Evolutionary conservation across 2,797 vertebrate species (phyloP).

Genomic region (Phrynocephalus forsythii): DNA sequence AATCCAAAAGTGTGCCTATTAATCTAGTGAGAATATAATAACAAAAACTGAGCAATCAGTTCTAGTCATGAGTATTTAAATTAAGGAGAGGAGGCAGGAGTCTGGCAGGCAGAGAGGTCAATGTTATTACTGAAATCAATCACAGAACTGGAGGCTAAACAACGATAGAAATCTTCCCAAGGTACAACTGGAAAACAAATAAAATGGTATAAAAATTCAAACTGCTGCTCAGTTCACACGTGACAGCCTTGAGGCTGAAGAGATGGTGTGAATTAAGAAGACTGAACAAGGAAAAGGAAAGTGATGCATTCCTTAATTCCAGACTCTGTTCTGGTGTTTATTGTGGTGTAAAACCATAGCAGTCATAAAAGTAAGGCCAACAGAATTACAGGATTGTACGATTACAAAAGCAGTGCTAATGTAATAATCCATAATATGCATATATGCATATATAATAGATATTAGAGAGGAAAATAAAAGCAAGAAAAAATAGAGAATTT

Average conservation of each 20-base stretch:
- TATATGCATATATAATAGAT: no score
- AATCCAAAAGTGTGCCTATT: conserved; percentile 53
- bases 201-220: conserved; percentile 42
- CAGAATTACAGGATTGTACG: no score
- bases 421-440: no score
- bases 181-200: conserved; percentile 8
- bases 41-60: conserved; percentile 56
- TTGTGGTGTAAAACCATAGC: no score
- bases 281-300: conserved; percentile 29
- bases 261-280: conserved; percentile 23
- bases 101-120: conserved; percentile 1
- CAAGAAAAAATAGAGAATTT: no score
- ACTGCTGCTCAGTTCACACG: conserved; percentile 48
- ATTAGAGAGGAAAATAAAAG: no score
- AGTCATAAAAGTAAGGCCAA: no score
- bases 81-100: conserved; percentile 34
- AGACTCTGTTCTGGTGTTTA: no score
- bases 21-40: conserved; percentile 57
- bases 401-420: no score
- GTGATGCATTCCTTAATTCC: not conserved
- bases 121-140: conserved; percentile 21
- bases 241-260: not conserved
- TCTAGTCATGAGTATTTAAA: conserved; percentile 57
- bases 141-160: conserved; percentile 27
- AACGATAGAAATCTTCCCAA: conserved; percentile 35